Percentiles rank a stretch among this genome's conserved stretches.
Conservation (phyloP, 2,797 vertebrate genomes). For the Hozukius guyotensis region DNA sequence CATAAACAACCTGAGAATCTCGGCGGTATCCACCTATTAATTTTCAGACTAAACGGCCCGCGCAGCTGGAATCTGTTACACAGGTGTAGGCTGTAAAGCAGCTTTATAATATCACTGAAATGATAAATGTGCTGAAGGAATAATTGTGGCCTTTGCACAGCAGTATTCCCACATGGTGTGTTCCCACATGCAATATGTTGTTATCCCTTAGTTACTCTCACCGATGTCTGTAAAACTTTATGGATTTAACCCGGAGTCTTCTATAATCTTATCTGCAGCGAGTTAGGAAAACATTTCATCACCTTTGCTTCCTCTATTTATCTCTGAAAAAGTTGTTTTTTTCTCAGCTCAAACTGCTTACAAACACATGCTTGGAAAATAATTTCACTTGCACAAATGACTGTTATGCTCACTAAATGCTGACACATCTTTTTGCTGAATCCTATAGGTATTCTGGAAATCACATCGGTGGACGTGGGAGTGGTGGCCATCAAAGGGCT, state of each 20-base stretch:
- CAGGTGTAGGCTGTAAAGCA: slow-evolving; percentile 69
- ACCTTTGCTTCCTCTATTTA: not conserved
- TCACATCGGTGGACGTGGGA: slow-evolving; percentile 97
- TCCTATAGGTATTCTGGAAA: slow-evolving; percentile 92
- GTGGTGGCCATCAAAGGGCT: slow-evolving; percentile 96
- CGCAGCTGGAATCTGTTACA: slow-evolving; percentile 67
- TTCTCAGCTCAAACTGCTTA: not conserved
- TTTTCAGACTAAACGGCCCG: slow-evolving; percentile 52
- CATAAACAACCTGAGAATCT: slow-evolving; percentile 62
- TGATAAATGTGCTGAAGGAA: slow-evolving; percentile 39
- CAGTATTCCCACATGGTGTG: slow-evolving; percentile 18
- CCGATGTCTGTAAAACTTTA: not conserved
- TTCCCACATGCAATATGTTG: slow-evolving; percentile 8
- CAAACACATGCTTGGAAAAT: not conserved
- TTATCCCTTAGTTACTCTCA: slow-evolving; percentile 8
- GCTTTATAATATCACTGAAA: slow-evolving; percentile 59
- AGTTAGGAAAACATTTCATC: not conserved
- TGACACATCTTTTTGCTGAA: slow-evolving; percentile 26
- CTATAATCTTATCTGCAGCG: not conserved
- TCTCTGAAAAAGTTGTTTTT: not conserved
- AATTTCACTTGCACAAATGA: not conserved
- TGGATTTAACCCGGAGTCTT: not conserved
- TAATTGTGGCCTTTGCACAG: slow-evolving; percentile 35
- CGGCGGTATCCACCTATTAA: slow-evolving; percentile 48
- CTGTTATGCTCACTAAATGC: not conserved